Base-by-base conservation (phyloP, 2,888 invertebrate genomes). In the Flexamia atlantica region DNA sequence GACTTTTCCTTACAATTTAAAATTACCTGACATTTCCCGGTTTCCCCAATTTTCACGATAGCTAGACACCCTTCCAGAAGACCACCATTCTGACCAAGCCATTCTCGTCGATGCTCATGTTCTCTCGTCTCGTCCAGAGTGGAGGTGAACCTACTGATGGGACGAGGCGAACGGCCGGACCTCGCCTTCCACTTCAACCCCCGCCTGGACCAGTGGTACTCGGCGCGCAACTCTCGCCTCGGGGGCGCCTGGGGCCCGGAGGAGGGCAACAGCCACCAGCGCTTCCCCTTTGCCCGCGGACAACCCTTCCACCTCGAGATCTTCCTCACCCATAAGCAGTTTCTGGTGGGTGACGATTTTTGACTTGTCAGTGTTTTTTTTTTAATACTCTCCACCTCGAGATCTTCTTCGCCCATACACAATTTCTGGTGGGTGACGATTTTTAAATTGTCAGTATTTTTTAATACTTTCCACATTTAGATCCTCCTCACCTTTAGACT, bases 161-260 rank as follows among this genome's bases (percentile, higher is more conserved):
- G 76, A 10, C 23, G 28, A 10, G 42, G 42, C 9, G 76, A 50
- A 30, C 4, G 12, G 12, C 25, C 76, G 7, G 76, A 76, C 30
- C 46, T 76, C 23, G 76, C 53, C 0, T 76, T 76, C 30, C 76
- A 76, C 30, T 50, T 76, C 32, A 76, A 76, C 30, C 76, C 76
- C 12, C 46, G 76, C 20, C 9, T 76, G 14, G 76, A 76, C 30
- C 46, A 50, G 76, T 20, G 3, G 28, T 76, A 76, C 32, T 28
- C 50, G 0, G 76, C 76, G 12, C 53, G 76, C 76, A 76, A 76
- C 53, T 28, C 76, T 50, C 46, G 50, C 1, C 32, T 76, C 0
- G 28, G 50, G 0, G 93, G 93, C 82, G 91, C 91, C 79, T 97
- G 97, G 97, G 95, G 95, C 0, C 89, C 90, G 0, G 97, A 97